Base-by-base conservation (phyloP, 1,140 invertebrate species). In the Lepidurus apus region DNA sequence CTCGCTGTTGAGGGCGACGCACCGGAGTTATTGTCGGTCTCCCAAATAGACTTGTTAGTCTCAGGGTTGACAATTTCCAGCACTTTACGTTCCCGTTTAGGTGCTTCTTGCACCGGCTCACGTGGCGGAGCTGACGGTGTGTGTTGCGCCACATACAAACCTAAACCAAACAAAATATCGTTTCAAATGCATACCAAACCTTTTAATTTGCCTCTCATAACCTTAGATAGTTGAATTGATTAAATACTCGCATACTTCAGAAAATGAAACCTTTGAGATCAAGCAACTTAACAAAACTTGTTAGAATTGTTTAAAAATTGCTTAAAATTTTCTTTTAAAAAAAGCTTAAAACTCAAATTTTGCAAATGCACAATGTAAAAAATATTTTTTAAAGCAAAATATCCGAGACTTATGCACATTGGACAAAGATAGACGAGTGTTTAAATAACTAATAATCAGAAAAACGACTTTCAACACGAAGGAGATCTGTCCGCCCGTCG, bases 381-480 rank as follows among this genome's bases (percentile, higher is more conserved):
- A 34, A 34, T 34, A 34, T 34, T 34, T 34, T 34, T 34, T 34
- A 34, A 34, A 34, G 26, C 1, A 34, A 34, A 34, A 34, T 34
- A 34, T 34, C 2, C 26, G 26, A 3, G 26, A 34, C 1, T 34
- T 34, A 34, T 34, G 2, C 26, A 34, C 26, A 34, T 3, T 34
- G 34, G 34, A 34, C 34, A 34, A 65, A 4, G 53, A 21, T 65
- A 65, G 7, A 65, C 53, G 53, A 65, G 53, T 11, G 17, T 65
- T 7, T 34, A 3, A 34, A 34, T 34, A 21, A 65, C 8, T 11
- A 65, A 17, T 1, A 1, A 77, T 77, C 75, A 77, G 75, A 77
- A 44, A 77, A 77, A 77, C 75, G 75, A 77, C 75, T 45, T 43
- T 77, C 75, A 77, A 47, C 75, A 77, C n/a, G 47, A 77, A 77